phyloP scores from a whole-genome alignment of 2,113 vertebrate genomes.

The Meles meles region DNA sequence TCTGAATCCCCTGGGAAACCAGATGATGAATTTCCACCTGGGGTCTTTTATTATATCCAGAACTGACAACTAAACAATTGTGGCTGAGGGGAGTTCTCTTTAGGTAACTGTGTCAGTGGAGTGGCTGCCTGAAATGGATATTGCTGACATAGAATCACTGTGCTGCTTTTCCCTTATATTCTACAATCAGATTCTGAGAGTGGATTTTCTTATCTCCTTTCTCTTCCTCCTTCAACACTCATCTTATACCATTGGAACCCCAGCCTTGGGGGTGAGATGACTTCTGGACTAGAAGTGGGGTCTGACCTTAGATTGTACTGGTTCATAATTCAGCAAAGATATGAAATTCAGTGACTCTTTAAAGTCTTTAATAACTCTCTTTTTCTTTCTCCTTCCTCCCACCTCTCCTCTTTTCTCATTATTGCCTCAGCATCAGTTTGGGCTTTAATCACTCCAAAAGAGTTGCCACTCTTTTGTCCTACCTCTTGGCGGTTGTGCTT shows the following conservation, averaged over 20 bases:
- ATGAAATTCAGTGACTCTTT: background rate
- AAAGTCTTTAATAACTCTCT: background rate
- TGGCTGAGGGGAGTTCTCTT: background rate
- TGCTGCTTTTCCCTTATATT: background rate
- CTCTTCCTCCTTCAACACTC: background rate
- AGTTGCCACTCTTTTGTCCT: background rate
- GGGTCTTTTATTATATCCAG: background rate
- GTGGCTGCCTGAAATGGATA: background rate
- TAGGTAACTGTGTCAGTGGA: background rate
- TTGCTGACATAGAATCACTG: background rate
- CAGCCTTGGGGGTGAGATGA: background rate
- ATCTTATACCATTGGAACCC: background rate
- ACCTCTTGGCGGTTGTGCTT: background rate
- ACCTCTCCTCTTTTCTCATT: background rate
- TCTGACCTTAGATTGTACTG: background rate
- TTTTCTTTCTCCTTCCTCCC: too few species aligned
- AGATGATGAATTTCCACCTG: background rate
- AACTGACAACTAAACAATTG: background rate
- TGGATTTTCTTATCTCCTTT: background rate
- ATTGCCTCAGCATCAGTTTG: background rate
- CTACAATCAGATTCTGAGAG: background rate
- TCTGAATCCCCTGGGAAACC: background rate
- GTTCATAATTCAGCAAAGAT: background rate
- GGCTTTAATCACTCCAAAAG: background rate
- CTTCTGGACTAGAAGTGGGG: background rate